phyloP scores from a whole-genome alignment of 2,888 invertebrate genomes.

The Pediacus dermestoides region DNA sequence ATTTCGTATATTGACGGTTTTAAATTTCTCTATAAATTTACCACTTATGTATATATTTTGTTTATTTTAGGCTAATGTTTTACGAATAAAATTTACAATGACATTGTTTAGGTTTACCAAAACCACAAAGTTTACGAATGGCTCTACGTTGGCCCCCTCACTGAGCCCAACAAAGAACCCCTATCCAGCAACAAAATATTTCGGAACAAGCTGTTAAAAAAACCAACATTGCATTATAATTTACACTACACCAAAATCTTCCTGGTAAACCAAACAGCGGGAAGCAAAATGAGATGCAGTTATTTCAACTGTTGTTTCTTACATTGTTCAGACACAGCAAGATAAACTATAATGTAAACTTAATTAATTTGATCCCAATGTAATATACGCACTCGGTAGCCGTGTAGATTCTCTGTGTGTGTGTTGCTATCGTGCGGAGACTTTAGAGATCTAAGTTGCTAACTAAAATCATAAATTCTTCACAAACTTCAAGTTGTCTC shows the following conservation, averaged over 20 bases:
- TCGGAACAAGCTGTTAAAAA: slow-evolving; percentile 37
- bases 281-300: too few relatives aligned
- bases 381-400: slow-evolving; percentile 12
- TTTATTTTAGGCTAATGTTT: too few relatives aligned
- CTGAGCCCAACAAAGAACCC: slow-evolving; percentile 35
- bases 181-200: slow-evolving; percentile 39
- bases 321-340: slow-evolving; percentile 3
- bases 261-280: slow-evolving; percentile 30
- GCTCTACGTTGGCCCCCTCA: too few relatives aligned
- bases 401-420: slow-evolving; percentile 1
- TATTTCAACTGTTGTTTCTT: too few relatives aligned
- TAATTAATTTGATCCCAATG: slow-evolving; percentile 13
- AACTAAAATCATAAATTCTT: slow-evolving; percentile 43
- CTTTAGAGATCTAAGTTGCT: slow-evolving; percentile 33
- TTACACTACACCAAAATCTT: slow-evolving; percentile 36
- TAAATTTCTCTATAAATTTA: too few relatives aligned
- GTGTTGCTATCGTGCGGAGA: slow-evolving; percentile 11
- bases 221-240: slow-evolving; percentile 39
- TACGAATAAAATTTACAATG: too few relatives aligned
- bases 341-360: slow-evolving; percentile 3
- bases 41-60: too few relatives aligned
- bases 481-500: slow-evolving; percentile 41
- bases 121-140: too few relatives aligned
- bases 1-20: too few relatives aligned
- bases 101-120: too few relatives aligned